Base-by-base conservation (phyloP, 2,797 vertebrate species). In the Numenius phaeopus region DNA sequence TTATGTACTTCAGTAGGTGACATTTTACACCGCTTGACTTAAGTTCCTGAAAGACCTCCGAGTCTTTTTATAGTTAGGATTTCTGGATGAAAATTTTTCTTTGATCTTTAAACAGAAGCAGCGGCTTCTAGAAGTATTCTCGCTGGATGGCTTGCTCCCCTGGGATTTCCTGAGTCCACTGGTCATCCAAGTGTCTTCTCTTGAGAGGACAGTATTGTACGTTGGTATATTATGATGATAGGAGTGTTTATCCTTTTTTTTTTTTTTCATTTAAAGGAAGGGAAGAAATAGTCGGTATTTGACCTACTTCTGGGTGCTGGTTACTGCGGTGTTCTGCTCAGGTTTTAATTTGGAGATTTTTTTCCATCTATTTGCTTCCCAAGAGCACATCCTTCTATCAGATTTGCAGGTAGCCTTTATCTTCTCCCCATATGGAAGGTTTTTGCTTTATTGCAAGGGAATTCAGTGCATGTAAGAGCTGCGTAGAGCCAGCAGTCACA, bases 401-500 rank as follows among this genome's bases (percentile, higher is more conserved):
- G 49, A 17, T 64, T 64, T 37, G 27, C 54, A 82, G 81, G n/a
- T 54, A 46, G 59, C 66, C 50, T 50, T 81, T 55, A 23, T 73
- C 70, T 57, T 55, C 47, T 40, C 40, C 44, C 59, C 23, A 29
- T 59, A 17, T 23, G 26, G 62, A 67, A 40, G 32, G 9, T 20
- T 34, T 71, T 19, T 80, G 29, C 49, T 69, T 19, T 73, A 19
- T 49, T 1, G 4, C 16, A 19, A 37, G 59, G 70, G 39, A 72
- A 26, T 11, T 59, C 1, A 1, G 37, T 9, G 39, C 0, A 1
- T 21, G 1, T 21, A 19, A 39, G 62, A 49, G 64, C 4, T 0
- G 1, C 9, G 2, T 17, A 8, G 10, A 26, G 57, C 55, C 1
- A 2, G 46, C 23, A 11, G n/a, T 62, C 13, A 0, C 29, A 11